These are phyloP conservation scores for Drosophila bocqueti DNA, from an alignment of 1,140 invertebrate species.

Conservation along the genomic window DNA sequence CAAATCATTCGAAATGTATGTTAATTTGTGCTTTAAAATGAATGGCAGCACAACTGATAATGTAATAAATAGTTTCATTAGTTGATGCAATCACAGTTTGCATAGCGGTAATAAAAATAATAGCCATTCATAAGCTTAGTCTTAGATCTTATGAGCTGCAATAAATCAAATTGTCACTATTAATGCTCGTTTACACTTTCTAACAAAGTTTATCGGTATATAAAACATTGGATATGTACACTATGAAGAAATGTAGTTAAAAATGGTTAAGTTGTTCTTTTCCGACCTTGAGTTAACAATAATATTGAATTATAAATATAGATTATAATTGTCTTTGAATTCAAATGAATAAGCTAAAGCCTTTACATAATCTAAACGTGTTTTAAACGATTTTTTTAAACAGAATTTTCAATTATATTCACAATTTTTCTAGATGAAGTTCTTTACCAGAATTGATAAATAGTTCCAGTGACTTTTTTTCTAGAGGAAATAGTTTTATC, in stretches of 20 bases:
- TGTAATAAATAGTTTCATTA: background rate
- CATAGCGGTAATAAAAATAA: background rate
- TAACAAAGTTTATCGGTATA: too few species aligned
- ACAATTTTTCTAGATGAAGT: too few species aligned
- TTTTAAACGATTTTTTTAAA: too few species aligned
- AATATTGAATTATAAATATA: too few species aligned
- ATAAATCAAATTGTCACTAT: conserved; percentile 1
- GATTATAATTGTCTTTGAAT: too few species aligned
- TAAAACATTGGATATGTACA: background rate
- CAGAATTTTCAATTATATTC: too few species aligned
- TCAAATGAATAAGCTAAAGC: too few species aligned
- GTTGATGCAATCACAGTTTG: background rate
- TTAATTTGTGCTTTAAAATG: background rate
- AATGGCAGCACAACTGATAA: background rate
- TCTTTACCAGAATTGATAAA: background rate
- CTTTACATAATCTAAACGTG: too few species aligned
- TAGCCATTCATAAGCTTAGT: too few species aligned
- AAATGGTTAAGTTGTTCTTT: background rate
- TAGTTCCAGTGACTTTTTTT: background rate
- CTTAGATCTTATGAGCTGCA: background rate
- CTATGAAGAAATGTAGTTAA: background rate
- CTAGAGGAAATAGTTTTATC: background rate
- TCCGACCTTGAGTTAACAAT: background rate
- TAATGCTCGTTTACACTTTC: background rate
- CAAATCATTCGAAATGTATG: background rate